Percentiles rank a stretch among this genome's conserved stretches.
These are phyloP conservation scores for Oophaga pumilio DNA, from an alignment of 2,113 vertebrate species.

Conservation along the genomic window DNA sequence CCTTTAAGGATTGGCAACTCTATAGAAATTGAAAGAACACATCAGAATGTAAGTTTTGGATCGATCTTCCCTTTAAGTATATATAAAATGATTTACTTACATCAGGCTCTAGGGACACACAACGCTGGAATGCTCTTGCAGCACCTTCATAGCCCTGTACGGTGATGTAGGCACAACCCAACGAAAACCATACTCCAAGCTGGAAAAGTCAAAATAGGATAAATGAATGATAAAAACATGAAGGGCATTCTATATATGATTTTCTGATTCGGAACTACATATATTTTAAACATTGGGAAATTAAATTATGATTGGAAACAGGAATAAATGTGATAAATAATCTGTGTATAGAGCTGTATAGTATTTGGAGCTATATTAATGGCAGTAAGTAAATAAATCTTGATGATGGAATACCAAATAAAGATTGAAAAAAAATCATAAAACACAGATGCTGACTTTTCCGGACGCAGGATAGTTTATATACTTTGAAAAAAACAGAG, in stretches of 20 bases:
- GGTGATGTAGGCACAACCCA: slow-evolving; percentile 91
- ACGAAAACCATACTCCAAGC: slow-evolving; percentile 97
- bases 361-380: too few species aligned
- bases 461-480: too few species aligned
- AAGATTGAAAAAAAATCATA: too few species aligned
- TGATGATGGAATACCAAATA: too few species aligned
- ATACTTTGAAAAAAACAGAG: too few species aligned
- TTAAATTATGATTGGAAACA: background rate
- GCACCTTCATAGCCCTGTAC: slow-evolving; percentile 88
- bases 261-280: background rate
- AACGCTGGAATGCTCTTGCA: slow-evolving; percentile 91
- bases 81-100: slow-evolving; percentile 73
- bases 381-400: too few species aligned
- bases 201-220: slow-evolving; percentile 64
- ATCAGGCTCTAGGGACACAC: slow-evolving; percentile 91
- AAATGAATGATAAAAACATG: background rate
- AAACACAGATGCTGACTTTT: too few species aligned
- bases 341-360: background rate
- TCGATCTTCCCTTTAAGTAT: background rate
- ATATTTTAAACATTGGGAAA: background rate
- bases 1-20: too few species aligned
- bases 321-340: background rate
- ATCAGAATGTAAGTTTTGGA: background rate
- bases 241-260: background rate
- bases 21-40: background rate